Evolutionary conservation across 2,113 vertebrate genomes (phyloP), one percentile per base, ranked within the genome.

Genomic region (Esox niger): DNA sequence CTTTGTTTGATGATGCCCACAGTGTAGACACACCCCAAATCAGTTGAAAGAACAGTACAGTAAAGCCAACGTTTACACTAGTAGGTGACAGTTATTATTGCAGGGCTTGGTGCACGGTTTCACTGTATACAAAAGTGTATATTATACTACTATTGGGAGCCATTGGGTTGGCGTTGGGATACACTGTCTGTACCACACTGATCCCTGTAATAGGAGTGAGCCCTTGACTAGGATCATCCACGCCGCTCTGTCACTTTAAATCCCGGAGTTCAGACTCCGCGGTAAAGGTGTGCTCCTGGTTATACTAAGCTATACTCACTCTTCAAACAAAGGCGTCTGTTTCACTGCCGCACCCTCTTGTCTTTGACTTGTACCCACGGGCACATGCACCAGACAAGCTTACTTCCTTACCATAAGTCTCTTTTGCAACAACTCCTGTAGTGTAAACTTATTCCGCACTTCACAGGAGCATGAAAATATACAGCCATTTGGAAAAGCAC

Each of bases 241-340:
- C 74, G 60, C 11, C 35, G 54, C 30, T 23, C 1, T 65, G 75
- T 66, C 69, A 59, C 64, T 74, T 69, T 65, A 82, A 71, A 69
- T 13, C 47, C 35, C 13, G 43, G 62, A 70, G 74, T 64, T 67
- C 58, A 17, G 15, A 26, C 27, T 4, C 7, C 56, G 59, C 60
- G 2, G 13, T 59, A 71, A 71, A 84, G 63, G 69, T 80, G 66
- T 62, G 75, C 81, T 70, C 58, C 68, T 82, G 69, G 73, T 82
- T 81, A 69, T 79, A 80, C 74, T 62, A 65, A 85, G 76, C 73
- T 58, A 38, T 38, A 59, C 79, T 79, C 65, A 75, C 79, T 84
- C 76, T 77, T 86, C 82, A 88, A 90, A 88, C 81, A 87, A 85
- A 84, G 81, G 75, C 77, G 81, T 74, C 74, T 73, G 68, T 69